A percentile compares a stretch with the other conserved stretches of the same genome.
Evolutionary conservation across 2,888 invertebrate genomes (phyloP).

Genomic region (Pseudanteris insignis): DNA sequence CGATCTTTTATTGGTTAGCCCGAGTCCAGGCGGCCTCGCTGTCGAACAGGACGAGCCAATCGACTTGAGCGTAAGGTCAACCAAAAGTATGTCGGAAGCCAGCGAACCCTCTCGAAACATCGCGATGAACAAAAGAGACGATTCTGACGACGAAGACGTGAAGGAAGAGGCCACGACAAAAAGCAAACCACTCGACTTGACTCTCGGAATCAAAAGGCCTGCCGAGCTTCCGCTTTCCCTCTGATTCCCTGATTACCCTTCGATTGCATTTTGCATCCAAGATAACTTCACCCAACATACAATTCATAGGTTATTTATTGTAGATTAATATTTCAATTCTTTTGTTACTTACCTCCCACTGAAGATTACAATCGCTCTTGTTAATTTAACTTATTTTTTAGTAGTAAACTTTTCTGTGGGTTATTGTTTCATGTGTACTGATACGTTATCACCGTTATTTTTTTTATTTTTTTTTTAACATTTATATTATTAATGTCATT

Average conservation of each 20-base stretch:
- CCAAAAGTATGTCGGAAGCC: conserved; percentile 53
- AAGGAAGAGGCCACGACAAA: conserved; percentile 53
- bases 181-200: conserved; percentile 62
- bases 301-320: conserved; percentile 24
- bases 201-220: conserved; percentile 59
- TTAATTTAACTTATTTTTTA: conserved; percentile 14
- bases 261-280: too few relatives aligned
- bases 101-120: conserved; percentile 47
- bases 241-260: conserved; percentile 29
- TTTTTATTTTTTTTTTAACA: too few relatives aligned
- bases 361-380: too few relatives aligned
- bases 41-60: conserved; percentile 79
- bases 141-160: conserved; percentile 35
- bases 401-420: background rate
- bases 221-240: conserved; percentile 52
- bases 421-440: too few relatives aligned
- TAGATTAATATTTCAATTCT: conserved; percentile 20
- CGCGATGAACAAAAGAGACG: conserved; percentile 19
- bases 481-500: too few relatives aligned
- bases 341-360: too few relatives aligned
- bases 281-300: too few relatives aligned
- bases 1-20: conserved; percentile 64
- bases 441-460: too few relatives aligned
- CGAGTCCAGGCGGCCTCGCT: conserved; percentile 63
- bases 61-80: conserved; percentile 72